These are phyloP conservation scores for Chrysochloris asiatica DNA, from an alignment of 2,113 vertebrate species.

Conservation along the genomic window DNA sequence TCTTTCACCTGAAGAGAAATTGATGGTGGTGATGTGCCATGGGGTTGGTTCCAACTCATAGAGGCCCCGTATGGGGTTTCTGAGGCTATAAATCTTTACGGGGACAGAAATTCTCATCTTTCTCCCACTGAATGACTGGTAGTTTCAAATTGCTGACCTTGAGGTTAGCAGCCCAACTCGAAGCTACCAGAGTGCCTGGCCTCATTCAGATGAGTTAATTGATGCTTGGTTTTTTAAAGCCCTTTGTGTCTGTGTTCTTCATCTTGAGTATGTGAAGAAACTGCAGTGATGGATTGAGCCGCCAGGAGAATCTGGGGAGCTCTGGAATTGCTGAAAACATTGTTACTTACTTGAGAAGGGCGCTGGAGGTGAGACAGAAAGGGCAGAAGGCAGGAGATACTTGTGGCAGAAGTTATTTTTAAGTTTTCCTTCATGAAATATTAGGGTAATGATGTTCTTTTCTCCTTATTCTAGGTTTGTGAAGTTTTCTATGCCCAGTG, in stretches of 20 bases:
- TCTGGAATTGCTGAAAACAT: not conserved
- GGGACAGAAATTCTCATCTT: too few species aligned
- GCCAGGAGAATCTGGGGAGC: not conserved
- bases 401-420: slow-evolving; percentile 10
- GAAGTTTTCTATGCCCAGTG: slow-evolving; percentile 99
- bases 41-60: too few species aligned
- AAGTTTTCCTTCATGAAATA: not conserved
- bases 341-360: slow-evolving; percentile 2
- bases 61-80: too few species aligned
- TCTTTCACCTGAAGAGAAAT: too few species aligned
- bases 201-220: not conserved
- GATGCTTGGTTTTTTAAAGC: slow-evolving; percentile 28
- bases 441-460: slow-evolving; percentile 34
- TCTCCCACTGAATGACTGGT: too few species aligned
- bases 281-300: too few species aligned
- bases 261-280: not conserved
- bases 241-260: not conserved
- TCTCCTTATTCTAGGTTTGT: slow-evolving; percentile 91
- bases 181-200: not conserved
- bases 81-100: too few species aligned
- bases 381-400: not conserved
- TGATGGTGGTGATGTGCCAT: too few species aligned
- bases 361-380: not conserved
- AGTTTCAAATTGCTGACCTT: too few species aligned
- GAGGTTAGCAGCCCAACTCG: too few species aligned